phyloP scores from a whole-genome alignment of 1,140 invertebrate species.

The Calliphora vicina region DNA sequence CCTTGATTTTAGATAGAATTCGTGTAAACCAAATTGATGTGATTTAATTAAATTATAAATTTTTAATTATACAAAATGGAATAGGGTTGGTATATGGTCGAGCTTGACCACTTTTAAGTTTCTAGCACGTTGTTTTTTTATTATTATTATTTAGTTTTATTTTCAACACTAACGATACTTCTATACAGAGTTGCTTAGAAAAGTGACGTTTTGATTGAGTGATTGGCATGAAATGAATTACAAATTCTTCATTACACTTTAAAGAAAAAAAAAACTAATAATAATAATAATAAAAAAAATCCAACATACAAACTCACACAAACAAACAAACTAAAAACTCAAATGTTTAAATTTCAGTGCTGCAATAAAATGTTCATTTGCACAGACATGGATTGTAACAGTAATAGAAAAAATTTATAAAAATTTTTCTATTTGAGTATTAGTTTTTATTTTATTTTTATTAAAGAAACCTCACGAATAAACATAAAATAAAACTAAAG shows the following conservation, averaged over 20 bases:
- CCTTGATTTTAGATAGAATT: too few relatives aligned
- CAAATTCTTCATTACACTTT: conserved; percentile 39
- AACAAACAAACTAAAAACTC: too few relatives aligned
- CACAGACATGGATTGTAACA: conserved; percentile 46
- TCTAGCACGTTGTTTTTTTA: too few relatives aligned
- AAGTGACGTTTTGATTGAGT: conserved; percentile 63
- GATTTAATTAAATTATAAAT: too few relatives aligned
- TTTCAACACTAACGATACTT: conserved; percentile 18
- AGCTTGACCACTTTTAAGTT: too few relatives aligned
- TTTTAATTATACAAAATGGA: too few relatives aligned
- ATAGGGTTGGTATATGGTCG: too few relatives aligned
- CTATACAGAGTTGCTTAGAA: conserved; percentile 38
- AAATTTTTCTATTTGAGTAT: not conserved
- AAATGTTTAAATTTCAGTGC: conserved; percentile 54
- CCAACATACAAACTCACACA: conserved; percentile 34
- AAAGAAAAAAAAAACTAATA: not conserved
- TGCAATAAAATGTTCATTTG: conserved; percentile 57
- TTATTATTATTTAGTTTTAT: not conserved
- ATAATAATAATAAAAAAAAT: not conserved
- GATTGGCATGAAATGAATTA: conserved; percentile 59
- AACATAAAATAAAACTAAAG: not conserved
- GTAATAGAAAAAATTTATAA: not conserved
- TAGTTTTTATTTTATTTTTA: not conserved
- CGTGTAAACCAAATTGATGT: too few relatives aligned
- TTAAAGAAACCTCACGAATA: not conserved